These are phyloP conservation scores for Nomada fabriciana DNA, from an alignment of 2,888 invertebrate genomes.

Conservation along the genomic window DNA sequence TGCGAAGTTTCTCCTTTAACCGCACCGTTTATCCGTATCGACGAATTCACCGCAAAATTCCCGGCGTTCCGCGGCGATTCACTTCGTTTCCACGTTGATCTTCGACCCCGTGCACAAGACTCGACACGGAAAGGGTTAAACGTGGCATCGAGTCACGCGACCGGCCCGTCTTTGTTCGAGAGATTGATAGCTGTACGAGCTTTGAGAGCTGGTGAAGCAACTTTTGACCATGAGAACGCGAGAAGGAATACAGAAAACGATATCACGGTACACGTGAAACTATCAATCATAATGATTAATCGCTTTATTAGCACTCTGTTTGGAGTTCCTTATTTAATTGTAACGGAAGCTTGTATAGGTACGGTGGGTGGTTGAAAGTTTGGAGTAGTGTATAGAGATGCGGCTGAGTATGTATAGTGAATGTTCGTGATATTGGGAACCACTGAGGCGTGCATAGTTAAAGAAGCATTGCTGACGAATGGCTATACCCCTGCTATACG, in stretches of 20 bases:
- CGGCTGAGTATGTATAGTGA: background rate
- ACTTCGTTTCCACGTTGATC: slow-evolving; percentile 4
- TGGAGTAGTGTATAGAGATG: background rate
- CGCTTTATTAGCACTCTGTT: slow-evolving; percentile 20
- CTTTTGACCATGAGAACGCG: slow-evolving; percentile 22
- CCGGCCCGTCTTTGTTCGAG: background rate
- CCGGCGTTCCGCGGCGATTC: background rate
- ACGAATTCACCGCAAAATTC: slow-evolving; percentile 11
- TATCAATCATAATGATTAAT: slow-evolving; percentile 24
- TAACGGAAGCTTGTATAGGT: background rate
- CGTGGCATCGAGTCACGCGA: slow-evolving; percentile 33
- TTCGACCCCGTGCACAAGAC: background rate
- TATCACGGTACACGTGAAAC: slow-evolving; percentile 5
- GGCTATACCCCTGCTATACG: slow-evolving; percentile 13
- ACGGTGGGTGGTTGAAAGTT: background rate
- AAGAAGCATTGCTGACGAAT: slow-evolving; percentile 54
- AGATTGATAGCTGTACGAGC: slow-evolving; percentile 22
- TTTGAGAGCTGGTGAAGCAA: slow-evolving; percentile 1
- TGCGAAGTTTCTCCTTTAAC: slow-evolving; percentile 3
- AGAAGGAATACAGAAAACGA: slow-evolving; percentile 26
- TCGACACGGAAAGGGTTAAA: slow-evolving; percentile 11
- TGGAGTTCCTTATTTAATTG: slow-evolving; percentile 40
- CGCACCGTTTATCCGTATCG: background rate
- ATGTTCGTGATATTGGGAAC: slow-evolving; percentile 24
- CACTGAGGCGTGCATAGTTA: slow-evolving; percentile 42